Base-by-base conservation (phyloP, 2,113 vertebrate species). In the Parotia lawesii region DNA sequence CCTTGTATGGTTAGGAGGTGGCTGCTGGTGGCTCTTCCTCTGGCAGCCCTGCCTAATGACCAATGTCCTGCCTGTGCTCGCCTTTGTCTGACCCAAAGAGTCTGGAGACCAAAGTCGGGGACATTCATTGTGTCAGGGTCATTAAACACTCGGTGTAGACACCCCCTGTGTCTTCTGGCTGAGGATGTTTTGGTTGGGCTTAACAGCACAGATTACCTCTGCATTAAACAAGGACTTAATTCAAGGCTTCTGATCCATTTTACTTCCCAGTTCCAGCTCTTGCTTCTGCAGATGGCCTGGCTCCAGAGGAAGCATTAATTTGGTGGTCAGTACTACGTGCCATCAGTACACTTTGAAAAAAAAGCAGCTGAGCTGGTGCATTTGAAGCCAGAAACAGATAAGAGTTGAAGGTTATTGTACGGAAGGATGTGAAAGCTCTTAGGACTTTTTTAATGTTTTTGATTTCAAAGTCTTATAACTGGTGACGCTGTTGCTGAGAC, bases 171-270 rank as follows among this genome's bases (percentile, higher is more conserved):
- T 76, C 73, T 94, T 20, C 84, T 93, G 93, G 33, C 74, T 50
- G n/a, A 74, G 38, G 73, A 23, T 67, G 60, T 70, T 91, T 56
- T 22, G 42, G 56, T 72, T 85, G 56, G 42, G 48, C 9, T 84
- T 82, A 75, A 31, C 70, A 72, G 90, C 78, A 22, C 80, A 75
- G 90, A 86, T 93, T 93, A 92, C 58, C 40, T 50, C 87, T 62
- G 47, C 70, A 8, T 90, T 94, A 73, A 95, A 90, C 60, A 66
- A 74, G 71, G 67, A 42, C 87, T 96, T 92, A 48, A 77, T 80
- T 95, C 76, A 91, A 86, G 87, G 89, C 75, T 88, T 94, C 90
- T 78, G 77, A 82, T 73, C 69, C 44, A 20, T 76, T 95, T 89
- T 48, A 35, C 69, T 78, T 69, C 80, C 58, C 89, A 29, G 61